Percentiles rank a stretch among this genome's conserved stretches.
phyloP scores from a whole-genome alignment of 2,888 invertebrate genomes.

The Dorcus hopei region DNA sequence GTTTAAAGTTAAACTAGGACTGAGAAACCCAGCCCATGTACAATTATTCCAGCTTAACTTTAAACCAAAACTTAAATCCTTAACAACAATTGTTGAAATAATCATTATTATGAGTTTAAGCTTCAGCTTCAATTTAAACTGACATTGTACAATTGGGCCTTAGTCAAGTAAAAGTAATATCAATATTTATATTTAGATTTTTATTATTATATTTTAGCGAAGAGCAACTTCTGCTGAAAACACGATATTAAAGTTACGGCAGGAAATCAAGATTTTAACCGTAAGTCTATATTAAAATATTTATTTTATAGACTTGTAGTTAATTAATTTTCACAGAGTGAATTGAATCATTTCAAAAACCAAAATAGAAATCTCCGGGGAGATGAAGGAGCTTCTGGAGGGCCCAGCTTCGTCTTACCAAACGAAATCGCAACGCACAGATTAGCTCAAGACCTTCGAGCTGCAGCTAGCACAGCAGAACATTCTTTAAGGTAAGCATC shows the following conservation, averaged over 20 bases:
- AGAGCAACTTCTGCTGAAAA: slow-evolving; percentile 61
- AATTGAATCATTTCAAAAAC: slow-evolving; percentile 45
- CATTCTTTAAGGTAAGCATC: slow-evolving; percentile 57
- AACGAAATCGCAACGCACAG: slow-evolving; percentile 48
- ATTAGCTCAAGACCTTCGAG: slow-evolving; percentile 59
- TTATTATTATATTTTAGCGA: slow-evolving; percentile 52
- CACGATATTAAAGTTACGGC: slow-evolving; percentile 61
- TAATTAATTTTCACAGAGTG: slow-evolving; percentile 11
- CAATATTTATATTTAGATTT: slow-evolving; percentile 3
- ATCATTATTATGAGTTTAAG: no score
- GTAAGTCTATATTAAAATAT: slow-evolving; percentile 45
- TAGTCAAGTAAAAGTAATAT: no score
- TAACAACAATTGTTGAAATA: no score
- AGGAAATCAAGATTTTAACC: slow-evolving; percentile 67
- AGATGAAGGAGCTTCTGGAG: slow-evolving; percentile 50
- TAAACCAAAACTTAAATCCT: no score
- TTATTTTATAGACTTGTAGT: slow-evolving; percentile 1
- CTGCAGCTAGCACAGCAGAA: slow-evolving; percentile 64
- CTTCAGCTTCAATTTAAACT: no score
- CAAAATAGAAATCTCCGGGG: slow-evolving; percentile 54
- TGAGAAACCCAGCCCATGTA: no score
- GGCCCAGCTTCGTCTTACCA: slow-evolving; percentile 39
- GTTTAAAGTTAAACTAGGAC: no score
- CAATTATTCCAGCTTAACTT: no score
- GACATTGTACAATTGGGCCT: no score